Percentiles rank a stretch among this genome's conserved stretches.
phyloP scores from a whole-genome alignment of 2,113 vertebrate species.

The Strix uralensis region DNA sequence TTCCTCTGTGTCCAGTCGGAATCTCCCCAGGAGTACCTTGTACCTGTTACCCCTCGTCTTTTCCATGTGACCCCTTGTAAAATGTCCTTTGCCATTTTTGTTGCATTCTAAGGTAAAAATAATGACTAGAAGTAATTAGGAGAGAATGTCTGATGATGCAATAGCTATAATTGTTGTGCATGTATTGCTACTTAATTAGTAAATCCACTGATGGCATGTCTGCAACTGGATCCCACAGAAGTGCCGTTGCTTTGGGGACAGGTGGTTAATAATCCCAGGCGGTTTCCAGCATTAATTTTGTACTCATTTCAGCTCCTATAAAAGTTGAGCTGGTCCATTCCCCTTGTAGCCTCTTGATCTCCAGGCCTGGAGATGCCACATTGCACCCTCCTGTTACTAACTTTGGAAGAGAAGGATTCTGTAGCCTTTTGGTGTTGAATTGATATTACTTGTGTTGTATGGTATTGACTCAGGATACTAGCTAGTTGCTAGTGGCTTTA shows the following conservation, averaged over 20 bases:
- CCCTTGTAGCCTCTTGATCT: not conserved
- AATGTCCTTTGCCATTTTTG: not conserved
- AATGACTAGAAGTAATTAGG: not conserved
- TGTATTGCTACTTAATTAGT: constrained; percentile 40
- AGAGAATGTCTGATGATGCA: not conserved
- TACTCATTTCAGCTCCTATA: not conserved
- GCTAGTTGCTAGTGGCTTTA: not conserved
- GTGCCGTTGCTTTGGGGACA: not conserved
- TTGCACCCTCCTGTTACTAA: not conserved
- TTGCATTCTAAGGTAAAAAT: not conserved
- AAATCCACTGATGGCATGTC: not conserved
- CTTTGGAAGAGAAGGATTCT: not conserved
- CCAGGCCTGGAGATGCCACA: not conserved
- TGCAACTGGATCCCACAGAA: not conserved
- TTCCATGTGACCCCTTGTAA: too few relatives aligned
- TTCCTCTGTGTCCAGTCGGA: too few relatives aligned
- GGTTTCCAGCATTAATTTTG: not conserved
- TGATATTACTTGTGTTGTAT: not conserved
- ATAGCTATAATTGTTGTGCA: constrained; percentile 35
- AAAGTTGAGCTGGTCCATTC: not conserved
- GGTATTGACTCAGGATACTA: not conserved
- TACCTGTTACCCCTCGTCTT: too few relatives aligned
- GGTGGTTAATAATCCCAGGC: not conserved
- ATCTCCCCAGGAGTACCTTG: too few relatives aligned
- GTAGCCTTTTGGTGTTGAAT: not conserved